Percentiles rank a stretch among this genome's conserved stretches.
Evolutionary conservation across 2,113 vertebrate genomes (phyloP).

Genomic region (Oenanthe oenanthe): DNA sequence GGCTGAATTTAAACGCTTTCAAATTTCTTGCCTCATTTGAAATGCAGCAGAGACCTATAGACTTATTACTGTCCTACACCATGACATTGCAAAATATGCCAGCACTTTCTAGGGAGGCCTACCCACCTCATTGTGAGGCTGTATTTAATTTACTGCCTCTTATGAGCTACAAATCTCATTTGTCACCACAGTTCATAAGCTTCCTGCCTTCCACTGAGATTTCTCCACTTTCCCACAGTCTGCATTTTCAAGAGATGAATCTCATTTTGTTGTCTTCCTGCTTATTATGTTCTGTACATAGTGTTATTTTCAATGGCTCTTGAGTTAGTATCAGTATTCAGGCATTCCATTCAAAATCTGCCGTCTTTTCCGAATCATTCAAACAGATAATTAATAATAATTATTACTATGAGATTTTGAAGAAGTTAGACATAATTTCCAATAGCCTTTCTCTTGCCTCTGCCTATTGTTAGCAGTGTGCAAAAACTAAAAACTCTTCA

Average conservation of each 20-base stretch:
- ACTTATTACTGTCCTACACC: background rate
- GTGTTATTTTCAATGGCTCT: background rate
- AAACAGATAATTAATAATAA: background rate
- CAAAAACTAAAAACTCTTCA: background rate
- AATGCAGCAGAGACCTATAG: background rate
- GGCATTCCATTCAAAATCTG: background rate
- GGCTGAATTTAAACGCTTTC: background rate
- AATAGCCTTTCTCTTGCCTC: background rate
- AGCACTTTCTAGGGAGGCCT: background rate
- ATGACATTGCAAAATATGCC: background rate
- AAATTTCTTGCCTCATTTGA: background rate
- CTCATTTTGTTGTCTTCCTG: background rate
- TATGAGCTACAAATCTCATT: conserved; percentile 12
- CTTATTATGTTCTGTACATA: background rate
- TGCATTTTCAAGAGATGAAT: conserved; percentile 6
- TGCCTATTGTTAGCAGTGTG: background rate
- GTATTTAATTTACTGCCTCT: conserved; percentile 2
- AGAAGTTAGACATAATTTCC: background rate
- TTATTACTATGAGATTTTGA: background rate
- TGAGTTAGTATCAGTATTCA: background rate
- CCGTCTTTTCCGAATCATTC: rapidly evolving
- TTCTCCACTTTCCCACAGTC: background rate
- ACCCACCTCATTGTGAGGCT: background rate
- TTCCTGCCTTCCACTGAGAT: background rate
- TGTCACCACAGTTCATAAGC: background rate